phyloP scores from a whole-genome alignment of 2,888 invertebrate species.

The Stegophylla sp. region DNA sequence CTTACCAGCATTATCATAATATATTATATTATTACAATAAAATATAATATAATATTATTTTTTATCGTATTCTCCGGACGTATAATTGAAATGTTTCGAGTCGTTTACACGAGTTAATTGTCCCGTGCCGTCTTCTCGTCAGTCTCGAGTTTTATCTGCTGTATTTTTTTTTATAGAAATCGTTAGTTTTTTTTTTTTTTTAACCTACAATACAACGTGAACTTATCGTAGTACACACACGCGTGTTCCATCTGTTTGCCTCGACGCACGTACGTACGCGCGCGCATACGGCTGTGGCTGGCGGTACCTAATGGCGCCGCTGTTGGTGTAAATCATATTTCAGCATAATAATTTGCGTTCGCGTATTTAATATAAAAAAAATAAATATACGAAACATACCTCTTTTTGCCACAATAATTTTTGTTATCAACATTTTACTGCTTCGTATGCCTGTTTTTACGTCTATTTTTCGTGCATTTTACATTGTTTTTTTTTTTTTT shows the following conservation, averaged over 20 bases:
- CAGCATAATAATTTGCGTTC: background rate
- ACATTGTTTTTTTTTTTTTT: too few relatives aligned
- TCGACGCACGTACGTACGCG: background rate
- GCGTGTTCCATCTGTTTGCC: conserved; percentile 26
- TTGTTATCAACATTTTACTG: background rate
- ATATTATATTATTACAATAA: too few relatives aligned
- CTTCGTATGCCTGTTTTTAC: background rate
- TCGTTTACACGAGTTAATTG: too few relatives aligned
- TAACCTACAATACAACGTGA: conserved; percentile 53
- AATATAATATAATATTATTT: too few relatives aligned
- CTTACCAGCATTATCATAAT: too few relatives aligned
- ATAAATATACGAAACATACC: background rate
- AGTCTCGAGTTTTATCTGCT: background rate
- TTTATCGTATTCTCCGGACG: too few relatives aligned
- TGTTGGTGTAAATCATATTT: conserved; percentile 19
- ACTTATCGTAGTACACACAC: conserved; percentile 21
- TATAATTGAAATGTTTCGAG: too few relatives aligned
- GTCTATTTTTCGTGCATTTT: background rate
- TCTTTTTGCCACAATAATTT: background rate
- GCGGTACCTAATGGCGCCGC: background rate
- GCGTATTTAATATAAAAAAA: too few relatives aligned
- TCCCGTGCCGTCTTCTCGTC: too few relatives aligned
- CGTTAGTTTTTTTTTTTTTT: background rate
- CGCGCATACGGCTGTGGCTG: too few relatives aligned
- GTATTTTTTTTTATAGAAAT: conserved; percentile 32